Evolutionary conservation across 1,140 invertebrate species (phyloP), one percentile per base, ranked within the genome.

Genomic region (Euglossa dilemma): DNA sequence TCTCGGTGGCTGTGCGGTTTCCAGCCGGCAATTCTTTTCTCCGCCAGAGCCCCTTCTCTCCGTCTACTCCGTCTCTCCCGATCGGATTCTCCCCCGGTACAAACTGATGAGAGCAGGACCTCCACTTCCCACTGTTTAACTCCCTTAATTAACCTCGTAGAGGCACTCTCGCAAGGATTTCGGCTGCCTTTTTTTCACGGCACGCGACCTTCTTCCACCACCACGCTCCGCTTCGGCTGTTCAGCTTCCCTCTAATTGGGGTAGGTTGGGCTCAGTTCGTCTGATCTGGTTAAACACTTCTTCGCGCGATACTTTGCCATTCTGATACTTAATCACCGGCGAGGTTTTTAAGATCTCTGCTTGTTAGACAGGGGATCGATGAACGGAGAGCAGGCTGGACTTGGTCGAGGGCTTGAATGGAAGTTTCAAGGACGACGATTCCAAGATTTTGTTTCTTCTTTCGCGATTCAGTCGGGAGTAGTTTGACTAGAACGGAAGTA

Each of bases 111-210:
- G 78, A 87, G 72, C 69, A 75, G 83, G 52, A 70, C 71, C 86
- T 80, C 74, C 54, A 84, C 86, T 87, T 87, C 81, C 85, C 76
- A 79, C 85, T 87, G 73, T 88, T 88, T 88, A 88, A 85, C 70
- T 73, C 83, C 52, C 70, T 87, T 88, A 88, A 88, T 88, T 88
- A 88, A 88, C 83, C 69, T 25, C 69, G 59, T 66, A 25, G 14
- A 73, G 61, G 80, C 77, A 43, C 74, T 83, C 47, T 84, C 36
- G 25, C 47, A 57, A 66, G 79, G 52, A 72, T 77, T 84, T 87
- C 74, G 61, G 73, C 20, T 47, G 47, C 12, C 52, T n/a, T 66
- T 87, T 66, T 82, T 82, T 28, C 69, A 64, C 59, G 83, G 78
- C 87, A 85, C 86, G 78, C 83, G 85, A 85, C 73, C 78, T 75